phyloP scores from a whole-genome alignment of 2,113 vertebrate genomes.

The Apodemus sylvaticus region DNA sequence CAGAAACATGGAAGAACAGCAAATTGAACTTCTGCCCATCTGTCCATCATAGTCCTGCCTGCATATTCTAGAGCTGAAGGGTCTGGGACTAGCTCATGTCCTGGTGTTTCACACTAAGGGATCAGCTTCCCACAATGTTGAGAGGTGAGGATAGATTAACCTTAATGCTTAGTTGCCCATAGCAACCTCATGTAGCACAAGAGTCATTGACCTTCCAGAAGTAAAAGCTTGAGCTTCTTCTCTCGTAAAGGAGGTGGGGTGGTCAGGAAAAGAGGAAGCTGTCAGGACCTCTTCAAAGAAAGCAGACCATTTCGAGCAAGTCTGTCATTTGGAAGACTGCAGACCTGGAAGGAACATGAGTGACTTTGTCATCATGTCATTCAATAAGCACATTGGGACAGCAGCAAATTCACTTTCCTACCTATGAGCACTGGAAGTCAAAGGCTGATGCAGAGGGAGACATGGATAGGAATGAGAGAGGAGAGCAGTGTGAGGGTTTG shows the following conservation, averaged over 20 bases:
- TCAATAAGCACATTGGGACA: not conserved
- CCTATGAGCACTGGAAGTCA: not conserved
- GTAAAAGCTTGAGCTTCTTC: not conserved
- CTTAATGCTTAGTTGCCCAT: too few species aligned
- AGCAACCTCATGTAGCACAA: rapidly evolving
- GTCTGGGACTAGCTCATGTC: too few species aligned
- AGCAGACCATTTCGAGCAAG: not conserved
- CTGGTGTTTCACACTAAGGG: not conserved
- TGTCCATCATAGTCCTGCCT: not conserved
- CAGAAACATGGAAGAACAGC: not conserved
- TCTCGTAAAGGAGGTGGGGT: not conserved
- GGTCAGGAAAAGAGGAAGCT: not conserved
- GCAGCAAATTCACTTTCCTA: not conserved
- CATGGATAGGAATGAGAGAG: not conserved
- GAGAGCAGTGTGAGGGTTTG: too few species aligned
- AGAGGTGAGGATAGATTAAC: not conserved
- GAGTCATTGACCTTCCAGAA: not conserved
- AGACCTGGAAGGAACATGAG: not conserved
- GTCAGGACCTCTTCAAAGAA: not conserved
- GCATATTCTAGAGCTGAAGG: rapidly evolving
- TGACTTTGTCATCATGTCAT: not conserved
- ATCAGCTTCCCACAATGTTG: too few species aligned
- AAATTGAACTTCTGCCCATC: not conserved
- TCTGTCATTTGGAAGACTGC: not conserved
- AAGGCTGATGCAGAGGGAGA: too few species aligned